Evolutionary conservation across 2,797 vertebrate genomes (phyloP), one percentile per base, ranked within the genome.

Genomic region (Argentina silus): DNA sequence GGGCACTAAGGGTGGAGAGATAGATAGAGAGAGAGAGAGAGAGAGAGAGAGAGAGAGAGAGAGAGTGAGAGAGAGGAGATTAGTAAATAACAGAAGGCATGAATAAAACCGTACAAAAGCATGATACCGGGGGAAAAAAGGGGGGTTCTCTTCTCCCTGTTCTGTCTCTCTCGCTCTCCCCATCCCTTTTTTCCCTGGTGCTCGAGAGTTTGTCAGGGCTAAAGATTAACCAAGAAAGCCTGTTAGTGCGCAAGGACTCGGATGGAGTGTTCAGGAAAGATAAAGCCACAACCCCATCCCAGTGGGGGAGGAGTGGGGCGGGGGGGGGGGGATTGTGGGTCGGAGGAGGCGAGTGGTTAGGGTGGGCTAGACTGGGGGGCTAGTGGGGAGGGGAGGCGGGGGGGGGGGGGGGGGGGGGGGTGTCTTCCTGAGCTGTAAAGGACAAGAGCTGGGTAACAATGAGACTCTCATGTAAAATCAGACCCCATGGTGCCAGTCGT

Each of bases 1-100:
- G 19, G 97, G 98, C 78, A 96, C 98, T 99, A 88, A 65, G 62
- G 53, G 70, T 27, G 55, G 51, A 11, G 65, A 45, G 47, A 23
- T 42, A 82, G 19, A 9, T 19, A 55, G 63, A 57, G 43, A 53
- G 42, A 8, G 23, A 21, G 15, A 68, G 61, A 47, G 27, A 63
- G 42, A 73, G 53, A 42, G 17, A 60, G 9, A 78, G 44, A 48
- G 67, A 62, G 27, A 11, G 3, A 47, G 67, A 51, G 21, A 68
- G 48, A 53, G 56, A 27, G 43, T 88, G 67, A 57, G 53, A 70
- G 44, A 51, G 51, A 9, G 5, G 19, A 27, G 55, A 43, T 12
- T n/a, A 70, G 72, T 75, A 15, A 67, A 67, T 74, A 77, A 78
- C 75, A 82, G 57, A 55, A 19, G 53, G 75, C 68, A 74, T 19